A percentile compares a stretch with the other conserved stretches of the same genome.
These are phyloP conservation scores for Sebastes variabilis DNA, from an alignment of 2,797 vertebrate genomes.

Conservation along the genomic window DNA sequence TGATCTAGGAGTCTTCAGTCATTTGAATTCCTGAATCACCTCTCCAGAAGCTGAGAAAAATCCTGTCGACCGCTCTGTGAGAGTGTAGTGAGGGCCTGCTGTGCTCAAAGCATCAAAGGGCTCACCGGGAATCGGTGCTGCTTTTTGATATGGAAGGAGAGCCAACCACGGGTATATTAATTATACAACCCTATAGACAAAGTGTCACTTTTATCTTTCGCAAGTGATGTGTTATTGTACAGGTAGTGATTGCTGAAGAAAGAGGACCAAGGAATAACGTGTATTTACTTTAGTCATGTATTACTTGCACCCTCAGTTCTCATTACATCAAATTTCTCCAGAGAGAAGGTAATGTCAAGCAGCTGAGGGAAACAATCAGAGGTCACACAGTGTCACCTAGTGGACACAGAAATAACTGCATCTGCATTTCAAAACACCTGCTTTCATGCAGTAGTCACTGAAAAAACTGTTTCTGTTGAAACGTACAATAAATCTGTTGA, in stretches of 20 bases:
- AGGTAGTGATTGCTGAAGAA: neutral
- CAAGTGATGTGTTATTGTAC: neutral
- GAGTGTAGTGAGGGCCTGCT: conserved; percentile 1
- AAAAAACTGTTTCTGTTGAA: neutral
- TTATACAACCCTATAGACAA: neutral
- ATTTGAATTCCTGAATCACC: neutral
- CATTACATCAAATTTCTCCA: conserved; percentile 3
- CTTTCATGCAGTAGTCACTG: neutral
- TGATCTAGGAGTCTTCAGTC: neutral
- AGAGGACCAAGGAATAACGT: neutral
- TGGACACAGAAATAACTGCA: conserved; percentile 42
- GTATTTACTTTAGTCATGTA: neutral
- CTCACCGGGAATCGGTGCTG: neutral
- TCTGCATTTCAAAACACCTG: neutral
- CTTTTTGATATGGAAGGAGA: conserved; percentile 11
- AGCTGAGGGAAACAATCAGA: conserved; percentile 13
- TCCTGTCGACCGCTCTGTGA: conserved; percentile 18
- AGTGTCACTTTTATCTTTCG: neutral
- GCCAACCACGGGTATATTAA: neutral
- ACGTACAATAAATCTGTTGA: neutral
- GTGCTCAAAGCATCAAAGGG: conserved; percentile 34
- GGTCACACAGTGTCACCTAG: conserved; percentile 66
- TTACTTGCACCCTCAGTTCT: neutral
- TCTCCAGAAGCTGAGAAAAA: conserved; percentile 9
- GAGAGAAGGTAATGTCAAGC: neutral